Conservation (phyloP, 2,797 vertebrate species). For the Graptemys geographica region DNA sequence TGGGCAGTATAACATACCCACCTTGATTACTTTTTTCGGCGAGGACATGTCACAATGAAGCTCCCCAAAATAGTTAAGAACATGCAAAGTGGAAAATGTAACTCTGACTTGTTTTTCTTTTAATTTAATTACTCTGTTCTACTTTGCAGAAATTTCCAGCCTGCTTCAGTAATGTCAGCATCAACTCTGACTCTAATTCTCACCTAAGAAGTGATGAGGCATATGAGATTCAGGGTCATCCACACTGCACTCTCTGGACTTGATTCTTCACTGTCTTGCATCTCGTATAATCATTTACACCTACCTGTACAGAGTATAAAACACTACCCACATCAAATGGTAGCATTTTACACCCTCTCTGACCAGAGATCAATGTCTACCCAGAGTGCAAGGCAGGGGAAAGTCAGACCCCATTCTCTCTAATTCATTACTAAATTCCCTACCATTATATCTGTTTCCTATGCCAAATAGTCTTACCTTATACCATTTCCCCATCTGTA, state of each 20-base stretch:
- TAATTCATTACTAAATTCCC: background rate
- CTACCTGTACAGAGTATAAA: background rate
- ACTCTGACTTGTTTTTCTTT: background rate
- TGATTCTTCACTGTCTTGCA: background rate
- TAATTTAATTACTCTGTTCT: slow-evolving; percentile 30
- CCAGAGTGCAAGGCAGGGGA: background rate
- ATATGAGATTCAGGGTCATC: slow-evolving; percentile 2
- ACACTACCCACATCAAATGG: background rate
- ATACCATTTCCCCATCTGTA: background rate
- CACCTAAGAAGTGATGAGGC: background rate
- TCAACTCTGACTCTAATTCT: slow-evolving; percentile 12
- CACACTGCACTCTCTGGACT: background rate
- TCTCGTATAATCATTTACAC: background rate
- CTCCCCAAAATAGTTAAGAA: background rate
- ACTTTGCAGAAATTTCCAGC: slow-evolving; percentile 18
- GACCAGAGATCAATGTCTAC: background rate
- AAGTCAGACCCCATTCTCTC: background rate
- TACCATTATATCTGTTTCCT: background rate
- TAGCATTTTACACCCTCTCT: background rate
- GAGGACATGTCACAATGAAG: background rate
- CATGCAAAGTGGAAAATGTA: background rate
- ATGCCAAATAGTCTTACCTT: background rate
- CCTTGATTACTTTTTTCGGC: background rate
- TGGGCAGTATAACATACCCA: fast-evolving
- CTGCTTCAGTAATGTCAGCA: slow-evolving; percentile 22